phyloP scores from a whole-genome alignment of 2,888 invertebrate genomes.

The Spodoptera littoralis region DNA sequence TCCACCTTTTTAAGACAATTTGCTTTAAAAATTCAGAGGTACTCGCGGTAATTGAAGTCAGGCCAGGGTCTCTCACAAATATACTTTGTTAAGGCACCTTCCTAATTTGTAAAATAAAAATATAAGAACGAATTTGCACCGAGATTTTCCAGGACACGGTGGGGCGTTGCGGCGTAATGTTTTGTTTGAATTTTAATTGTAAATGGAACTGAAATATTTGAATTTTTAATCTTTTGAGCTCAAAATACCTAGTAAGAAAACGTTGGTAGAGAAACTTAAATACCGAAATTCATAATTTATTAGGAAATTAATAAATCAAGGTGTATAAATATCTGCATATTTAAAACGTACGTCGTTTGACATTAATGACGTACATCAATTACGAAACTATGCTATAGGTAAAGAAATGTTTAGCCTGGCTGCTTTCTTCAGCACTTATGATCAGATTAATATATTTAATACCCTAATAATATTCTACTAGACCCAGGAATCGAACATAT shows the following conservation, averaged over 20 bases:
- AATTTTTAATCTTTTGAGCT: conserved; percentile 19
- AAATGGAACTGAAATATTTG: conserved; percentile 36
- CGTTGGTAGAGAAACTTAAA: conserved; percentile 13
- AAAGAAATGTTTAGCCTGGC: too few species aligned
- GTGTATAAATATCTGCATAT: background rate
- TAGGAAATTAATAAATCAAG: background rate
- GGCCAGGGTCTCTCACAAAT: conserved; percentile 35
- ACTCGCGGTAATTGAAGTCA: conserved; percentile 53
- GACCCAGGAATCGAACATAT: too few species aligned
- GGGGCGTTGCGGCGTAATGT: conserved; percentile 4
- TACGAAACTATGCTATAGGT: too few species aligned
- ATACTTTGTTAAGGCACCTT: conserved; percentile 40
- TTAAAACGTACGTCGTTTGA: background rate
- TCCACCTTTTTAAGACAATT: conserved; percentile 56
- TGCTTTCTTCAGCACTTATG: too few species aligned
- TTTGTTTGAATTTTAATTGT: conserved; percentile 43
- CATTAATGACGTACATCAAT: too few species aligned
- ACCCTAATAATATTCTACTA: too few species aligned
- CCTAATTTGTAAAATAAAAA: conserved; percentile 47
- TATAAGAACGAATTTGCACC: conserved; percentile 20
- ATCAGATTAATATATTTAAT: too few species aligned
- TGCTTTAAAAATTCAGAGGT: conserved; percentile 55
- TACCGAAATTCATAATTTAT: background rate
- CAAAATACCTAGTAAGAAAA: conserved; percentile 13
- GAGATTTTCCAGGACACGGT: conserved; percentile 18